Percentiles rank a stretch among this genome's conserved stretches.
Evolutionary conservation across 2,888 invertebrate genomes (phyloP).

Genomic region (Lepeophtheirus nordmannii): DNA sequence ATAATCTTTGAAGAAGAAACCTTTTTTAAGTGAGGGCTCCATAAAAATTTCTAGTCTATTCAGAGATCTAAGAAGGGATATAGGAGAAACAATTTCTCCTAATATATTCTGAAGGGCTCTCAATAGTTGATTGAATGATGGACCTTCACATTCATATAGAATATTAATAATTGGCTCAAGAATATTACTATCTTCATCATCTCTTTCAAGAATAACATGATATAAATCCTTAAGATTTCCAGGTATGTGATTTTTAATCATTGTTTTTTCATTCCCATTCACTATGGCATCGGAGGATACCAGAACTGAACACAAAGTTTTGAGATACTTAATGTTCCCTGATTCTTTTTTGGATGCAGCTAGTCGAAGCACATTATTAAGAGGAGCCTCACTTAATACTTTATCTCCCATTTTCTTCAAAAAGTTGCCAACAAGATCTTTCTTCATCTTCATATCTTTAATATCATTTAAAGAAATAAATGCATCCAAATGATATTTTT

Average conservation of each 20-base stretch:
- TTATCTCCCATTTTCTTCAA: neutral
- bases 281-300: neutral
- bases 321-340: neutral
- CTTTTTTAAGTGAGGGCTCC: neutral
- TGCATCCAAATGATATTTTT: neutral
- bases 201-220: neutral
- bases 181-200: neutral
- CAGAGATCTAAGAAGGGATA: neutral
- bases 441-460: neutral
- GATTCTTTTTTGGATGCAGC: neutral
- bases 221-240: neutral
- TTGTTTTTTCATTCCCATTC: neutral
- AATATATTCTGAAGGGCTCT: neutral
- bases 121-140: neutral
- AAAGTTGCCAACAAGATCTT: neutral
- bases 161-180: neutral
- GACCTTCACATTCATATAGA: neutral
- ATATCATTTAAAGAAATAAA: neutral
- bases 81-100: neutral
- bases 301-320: neutral
- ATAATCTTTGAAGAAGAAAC: neutral
- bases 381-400: slow-evolving; percentile 1
- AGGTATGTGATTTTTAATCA: neutral
- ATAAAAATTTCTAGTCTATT: neutral
- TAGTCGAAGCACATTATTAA: neutral